Evolutionary conservation across 92 coral and sea anemone genomes (phyloP), one percentile per base, ranked within the genome.

Genomic region (Metridium senile): DNA sequence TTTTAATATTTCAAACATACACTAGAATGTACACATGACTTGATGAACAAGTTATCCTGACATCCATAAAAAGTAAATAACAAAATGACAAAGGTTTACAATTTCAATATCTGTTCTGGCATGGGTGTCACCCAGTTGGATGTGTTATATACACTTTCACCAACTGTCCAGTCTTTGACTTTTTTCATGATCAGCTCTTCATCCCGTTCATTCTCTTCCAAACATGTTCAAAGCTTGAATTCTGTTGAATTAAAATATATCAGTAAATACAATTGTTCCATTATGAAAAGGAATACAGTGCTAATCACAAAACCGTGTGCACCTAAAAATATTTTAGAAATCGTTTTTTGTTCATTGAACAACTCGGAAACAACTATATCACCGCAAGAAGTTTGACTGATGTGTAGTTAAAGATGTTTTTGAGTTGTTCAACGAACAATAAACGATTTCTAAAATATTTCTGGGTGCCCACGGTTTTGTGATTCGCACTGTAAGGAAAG

Each of bases 151-250:
- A 89, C 89, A 58, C 95, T 89, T 62, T 96, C 98, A 27, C 99
- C 99, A 74, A 91, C 94, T 53, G 80, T 96, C 99, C 99, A 96
- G 7, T 88, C 97, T 68, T 93, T 91, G 23, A 96, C 99, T 74
- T 96, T 96, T 74, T 96, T 92, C 99, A 96, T 96, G 43, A 96
- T 92, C 35, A 77, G 80, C 67, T 91, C 97, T 61, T 96, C 99
- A 53, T 84, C 84, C 22, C 88, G 84, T 87, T 93, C 90, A 72
- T 96, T 96, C 76, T 96, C 97, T 74, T 96, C 89, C 58, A 96
- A 74, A 45, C n/a, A n/a, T n/a, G 77, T 81, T n/a, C 81, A 62
- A 71, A 96, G n/a, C n/a, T n/a, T n/a, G 84, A 31, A 91, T 84
- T 58, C 99, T 96, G 34, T 16, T 4, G 49, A 39, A 39, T 20